These are phyloP conservation scores for Pseudochromis fuscus DNA, from an alignment of 2,797 vertebrate species.

Conservation along the genomic window DNA sequence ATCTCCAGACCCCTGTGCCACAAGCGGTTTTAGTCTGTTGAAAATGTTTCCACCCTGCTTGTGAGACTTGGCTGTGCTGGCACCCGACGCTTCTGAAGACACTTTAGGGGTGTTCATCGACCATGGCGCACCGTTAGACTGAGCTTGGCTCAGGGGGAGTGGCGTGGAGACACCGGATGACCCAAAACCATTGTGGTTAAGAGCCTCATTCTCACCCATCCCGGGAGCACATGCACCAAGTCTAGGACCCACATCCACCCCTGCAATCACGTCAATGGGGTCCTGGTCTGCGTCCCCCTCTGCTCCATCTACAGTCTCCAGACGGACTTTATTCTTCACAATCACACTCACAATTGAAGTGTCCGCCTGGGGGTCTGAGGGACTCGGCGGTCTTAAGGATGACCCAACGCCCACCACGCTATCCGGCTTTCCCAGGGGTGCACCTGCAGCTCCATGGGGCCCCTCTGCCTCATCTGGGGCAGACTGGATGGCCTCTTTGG, in stretches of 20 bases:
- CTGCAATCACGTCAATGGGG: constrained; percentile 77
- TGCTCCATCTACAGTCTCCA: constrained; percentile 83
- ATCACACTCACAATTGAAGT: constrained; percentile 95
- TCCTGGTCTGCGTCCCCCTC: constrained; percentile 80
- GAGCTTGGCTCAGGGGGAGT: constrained; percentile 78
- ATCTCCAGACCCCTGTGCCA: constrained; percentile 85
- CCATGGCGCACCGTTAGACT: constrained; percentile 86
- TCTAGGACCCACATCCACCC: constrained; percentile 78
- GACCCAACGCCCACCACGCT: constrained; percentile 77
- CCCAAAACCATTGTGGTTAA: constrained; percentile 87
- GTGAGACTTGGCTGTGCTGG: constrained; percentile 74
- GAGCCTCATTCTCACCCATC: constrained; percentile 70
- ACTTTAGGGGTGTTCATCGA: constrained; percentile 81
- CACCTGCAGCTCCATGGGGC: constrained; percentile 80
- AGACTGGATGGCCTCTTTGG: constrained; percentile 96
- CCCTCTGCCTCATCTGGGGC: constrained; percentile 91
- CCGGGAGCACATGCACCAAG: constrained; percentile 78
- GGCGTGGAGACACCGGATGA: constrained; percentile 77
- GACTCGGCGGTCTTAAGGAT: constrained; percentile 81
- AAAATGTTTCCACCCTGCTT: constrained; percentile 86
- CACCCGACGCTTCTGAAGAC: constrained; percentile 72
- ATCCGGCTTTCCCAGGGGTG: constrained; percentile 82
- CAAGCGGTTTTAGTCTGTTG: constrained; percentile 87
- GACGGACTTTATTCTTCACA: constrained; percentile 95
- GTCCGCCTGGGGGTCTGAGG: constrained; percentile 86